These are phyloP conservation scores for Donacobius atricapilla DNA, from an alignment of 2,113 vertebrate genomes.

Conservation along the genomic window DNA sequence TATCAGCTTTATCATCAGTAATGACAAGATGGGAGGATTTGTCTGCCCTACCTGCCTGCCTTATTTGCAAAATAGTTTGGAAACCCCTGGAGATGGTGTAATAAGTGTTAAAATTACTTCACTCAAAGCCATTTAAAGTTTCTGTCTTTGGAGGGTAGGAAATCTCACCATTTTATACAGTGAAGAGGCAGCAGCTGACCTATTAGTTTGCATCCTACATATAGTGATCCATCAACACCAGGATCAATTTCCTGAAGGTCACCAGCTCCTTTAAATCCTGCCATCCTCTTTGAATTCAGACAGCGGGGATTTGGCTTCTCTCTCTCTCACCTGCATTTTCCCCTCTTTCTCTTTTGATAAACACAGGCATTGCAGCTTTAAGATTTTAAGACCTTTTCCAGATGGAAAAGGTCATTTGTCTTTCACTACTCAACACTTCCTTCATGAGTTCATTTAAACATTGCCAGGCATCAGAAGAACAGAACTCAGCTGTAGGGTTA, in stretches of 20 bases:
- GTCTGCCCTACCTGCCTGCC: not conserved
- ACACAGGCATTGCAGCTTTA: constrained; percentile 44
- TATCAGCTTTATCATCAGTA: constrained; percentile 16
- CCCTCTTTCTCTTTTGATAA: constrained; percentile 24
- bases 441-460: constrained; percentile 71
- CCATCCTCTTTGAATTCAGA: not conserved
- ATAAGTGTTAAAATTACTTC: not conserved
- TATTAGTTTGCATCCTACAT: not conserved
- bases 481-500: constrained; percentile 63
- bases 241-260: constrained; percentile 41
- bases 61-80: not conserved
- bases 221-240: constrained; percentile 22
- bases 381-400: constrained; percentile 68
- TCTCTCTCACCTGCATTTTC: constrained; percentile 38
- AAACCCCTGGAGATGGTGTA: not conserved
- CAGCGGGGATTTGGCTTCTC: not conserved
- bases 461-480: constrained; percentile 68
- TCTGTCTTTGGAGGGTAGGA: not conserved
- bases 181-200: not conserved
- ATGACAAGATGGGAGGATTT: constrained; percentile 17
- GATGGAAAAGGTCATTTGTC: constrained; percentile 72
- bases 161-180: not conserved
- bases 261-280: not conserved
- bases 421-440: constrained; percentile 71
- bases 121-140: not conserved